These are phyloP conservation scores for Napeogenes inachia DNA, from an alignment of 2,888 invertebrate genomes.

Conservation along the genomic window DNA sequence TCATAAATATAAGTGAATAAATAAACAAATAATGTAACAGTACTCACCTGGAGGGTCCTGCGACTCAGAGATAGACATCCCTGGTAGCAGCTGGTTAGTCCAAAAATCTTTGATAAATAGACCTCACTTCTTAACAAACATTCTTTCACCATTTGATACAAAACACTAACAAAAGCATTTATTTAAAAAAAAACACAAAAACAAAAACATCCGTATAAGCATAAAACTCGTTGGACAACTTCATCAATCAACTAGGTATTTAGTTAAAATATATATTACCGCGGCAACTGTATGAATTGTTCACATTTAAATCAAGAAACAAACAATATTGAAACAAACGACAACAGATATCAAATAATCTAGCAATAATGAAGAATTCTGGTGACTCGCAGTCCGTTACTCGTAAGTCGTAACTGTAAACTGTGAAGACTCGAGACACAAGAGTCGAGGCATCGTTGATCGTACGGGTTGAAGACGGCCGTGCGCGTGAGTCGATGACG, in stretches of 20 bases:
- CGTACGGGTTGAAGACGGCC: conserved; percentile 18
- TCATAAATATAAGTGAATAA: too few relatives aligned
- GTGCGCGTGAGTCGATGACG: conserved; percentile 27
- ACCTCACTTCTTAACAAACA: too few relatives aligned
- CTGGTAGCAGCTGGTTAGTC: conserved; percentile 1
- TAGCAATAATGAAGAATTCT: neutral
- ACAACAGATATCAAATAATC: too few relatives aligned
- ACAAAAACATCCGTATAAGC: too few relatives aligned
- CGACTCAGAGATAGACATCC: conserved; percentile 33
- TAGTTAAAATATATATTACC: neutral
- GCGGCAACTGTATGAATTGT: neutral
- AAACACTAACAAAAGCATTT: too few relatives aligned
- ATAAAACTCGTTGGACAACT: too few relatives aligned
- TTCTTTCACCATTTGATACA: too few relatives aligned
- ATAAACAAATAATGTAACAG: too few relatives aligned
- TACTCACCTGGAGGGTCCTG: conserved; percentile 32
- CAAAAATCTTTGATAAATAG: too few relatives aligned
- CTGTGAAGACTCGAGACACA: conserved; percentile 15
- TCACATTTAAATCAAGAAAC: conserved; percentile 6
- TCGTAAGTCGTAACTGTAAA: conserved; percentile 12
- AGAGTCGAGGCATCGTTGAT: neutral
- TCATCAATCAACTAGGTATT: too few relatives aligned
- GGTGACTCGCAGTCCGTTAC: neutral
- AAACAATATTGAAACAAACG: neutral
- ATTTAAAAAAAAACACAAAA: too few relatives aligned